Evolutionary conservation across 2,797 vertebrate species (phyloP).

Genomic region (Sciaenops ocellatus): DNA sequence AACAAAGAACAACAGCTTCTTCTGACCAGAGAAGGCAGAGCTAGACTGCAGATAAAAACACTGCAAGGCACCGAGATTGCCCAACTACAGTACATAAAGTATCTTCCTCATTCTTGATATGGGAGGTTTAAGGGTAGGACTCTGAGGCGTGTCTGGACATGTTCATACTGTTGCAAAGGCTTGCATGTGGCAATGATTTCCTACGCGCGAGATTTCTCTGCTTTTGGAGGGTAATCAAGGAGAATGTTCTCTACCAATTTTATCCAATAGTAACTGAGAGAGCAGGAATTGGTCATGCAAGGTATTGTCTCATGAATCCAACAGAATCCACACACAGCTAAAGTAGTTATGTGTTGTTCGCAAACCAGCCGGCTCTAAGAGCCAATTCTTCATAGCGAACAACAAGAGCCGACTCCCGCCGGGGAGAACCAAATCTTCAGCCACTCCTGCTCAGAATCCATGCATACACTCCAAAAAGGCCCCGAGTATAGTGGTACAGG

Average conservation of each 20-base stretch:
- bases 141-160: conserved; percentile 48
- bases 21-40: conserved; percentile 18
- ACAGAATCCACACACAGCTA: conserved; percentile 12
- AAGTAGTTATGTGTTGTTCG: too few species aligned
- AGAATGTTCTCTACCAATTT: conserved; percentile 22
- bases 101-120: conserved; percentile 64
- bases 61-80: conserved; percentile 14
- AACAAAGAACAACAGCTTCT: conserved; percentile 50
- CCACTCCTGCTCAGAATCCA: too few species aligned
- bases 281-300: background rate
- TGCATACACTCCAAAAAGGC: too few species aligned
- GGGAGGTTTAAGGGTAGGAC: conserved; percentile 41
- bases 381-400: too few species aligned
- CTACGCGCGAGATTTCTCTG: conserved; percentile 22
- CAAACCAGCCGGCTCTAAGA: too few species aligned
- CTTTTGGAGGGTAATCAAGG: conserved; percentile 36
- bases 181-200: conserved; percentile 31
- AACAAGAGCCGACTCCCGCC: too few species aligned
- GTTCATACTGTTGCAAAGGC: conserved; percentile 36
- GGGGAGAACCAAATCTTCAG: too few species aligned
- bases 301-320: background rate
- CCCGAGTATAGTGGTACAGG: too few species aligned
- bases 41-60: conserved; percentile 41
- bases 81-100: conserved; percentile 42
- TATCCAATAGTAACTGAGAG: conserved; percentile 25